phyloP scores from a whole-genome alignment of 2,888 invertebrate genomes.

The Mermis nigrescens region DNA sequence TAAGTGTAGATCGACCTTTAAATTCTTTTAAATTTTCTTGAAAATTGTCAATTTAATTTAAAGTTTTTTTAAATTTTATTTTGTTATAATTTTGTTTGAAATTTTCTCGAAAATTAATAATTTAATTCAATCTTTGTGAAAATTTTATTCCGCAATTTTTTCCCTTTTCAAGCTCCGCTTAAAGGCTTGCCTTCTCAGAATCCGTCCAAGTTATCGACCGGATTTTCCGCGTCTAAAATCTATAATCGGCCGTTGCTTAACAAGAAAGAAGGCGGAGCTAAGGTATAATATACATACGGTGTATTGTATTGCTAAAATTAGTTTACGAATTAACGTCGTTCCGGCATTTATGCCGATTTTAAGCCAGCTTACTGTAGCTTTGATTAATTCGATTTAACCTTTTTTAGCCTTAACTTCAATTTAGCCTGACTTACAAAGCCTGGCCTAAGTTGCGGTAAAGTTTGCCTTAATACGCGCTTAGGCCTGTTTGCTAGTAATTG shows the following conservation, averaged over 20 bases:
- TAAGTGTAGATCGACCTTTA: slow-evolving; percentile 35
- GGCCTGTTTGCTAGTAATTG: too few relatives aligned
- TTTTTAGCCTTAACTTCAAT: too few relatives aligned
- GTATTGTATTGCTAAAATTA: too few relatives aligned
- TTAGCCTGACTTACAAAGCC: too few relatives aligned
- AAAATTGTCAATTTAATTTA: neutral
- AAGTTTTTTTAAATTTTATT: slow-evolving; percentile 7
- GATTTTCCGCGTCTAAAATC: slow-evolving; percentile 22
- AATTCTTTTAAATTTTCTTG: slow-evolving; percentile 1
- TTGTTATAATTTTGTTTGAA: slow-evolving; percentile 9
- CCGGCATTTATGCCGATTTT: too few relatives aligned
- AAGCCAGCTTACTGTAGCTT: too few relatives aligned
- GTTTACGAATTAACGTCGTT: too few relatives aligned
- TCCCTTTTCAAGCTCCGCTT: slow-evolving; percentile 50
- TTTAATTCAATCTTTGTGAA: neutral
- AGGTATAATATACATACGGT: too few relatives aligned
- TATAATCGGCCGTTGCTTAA: slow-evolving; percentile 18
- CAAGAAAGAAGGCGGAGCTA: slow-evolving; percentile 69
- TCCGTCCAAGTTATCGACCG: slow-evolving; percentile 39
- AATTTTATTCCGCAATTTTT: neutral
- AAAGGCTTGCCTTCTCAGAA: slow-evolving; percentile 72
- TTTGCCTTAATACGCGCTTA: too few relatives aligned
- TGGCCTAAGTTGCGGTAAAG: too few relatives aligned
- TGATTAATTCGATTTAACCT: too few relatives aligned
- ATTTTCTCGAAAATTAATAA: neutral